phyloP scores from a whole-genome alignment of 1,140 invertebrate genomes.

The Pomacea maculata region DNA sequence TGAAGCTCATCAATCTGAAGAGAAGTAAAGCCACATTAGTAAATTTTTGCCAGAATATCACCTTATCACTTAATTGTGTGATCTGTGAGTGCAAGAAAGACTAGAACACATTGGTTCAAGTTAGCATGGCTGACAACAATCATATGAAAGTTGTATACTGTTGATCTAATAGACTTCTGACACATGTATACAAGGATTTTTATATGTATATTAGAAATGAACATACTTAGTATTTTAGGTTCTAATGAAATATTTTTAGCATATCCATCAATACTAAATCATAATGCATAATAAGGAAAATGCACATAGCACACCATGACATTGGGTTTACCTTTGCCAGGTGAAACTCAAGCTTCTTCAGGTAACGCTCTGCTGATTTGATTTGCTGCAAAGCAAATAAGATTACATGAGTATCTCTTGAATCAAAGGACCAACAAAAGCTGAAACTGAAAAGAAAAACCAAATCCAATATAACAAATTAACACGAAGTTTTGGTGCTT shows the following conservation, averaged over 20 bases:
- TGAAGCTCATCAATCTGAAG: slow-evolving; percentile 68
- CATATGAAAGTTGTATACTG: neutral
- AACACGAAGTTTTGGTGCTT: too few relatives aligned
- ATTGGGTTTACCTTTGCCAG: slow-evolving; percentile 62
- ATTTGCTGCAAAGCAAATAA: slow-evolving; percentile 65
- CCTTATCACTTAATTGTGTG: too few relatives aligned
- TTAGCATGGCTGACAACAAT: neutral
- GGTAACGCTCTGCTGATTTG: slow-evolving; percentile 67
- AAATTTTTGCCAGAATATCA: neutral
- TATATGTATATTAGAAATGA: neutral
- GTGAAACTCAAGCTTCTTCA: slow-evolving; percentile 70
- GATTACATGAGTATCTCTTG: slow-evolving; percentile 14
- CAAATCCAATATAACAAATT: too few relatives aligned
- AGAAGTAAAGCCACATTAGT: slow-evolving; percentile 14
- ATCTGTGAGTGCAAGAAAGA: too few relatives aligned
- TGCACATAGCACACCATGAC: too few relatives aligned
- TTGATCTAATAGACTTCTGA: neutral
- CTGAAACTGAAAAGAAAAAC: neutral
- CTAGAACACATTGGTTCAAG: neutral
- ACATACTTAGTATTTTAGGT: neutral
- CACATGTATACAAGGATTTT: neutral
- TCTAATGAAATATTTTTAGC: too few relatives aligned
- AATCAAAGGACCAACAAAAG: neutral
- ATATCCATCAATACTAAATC: too few relatives aligned
- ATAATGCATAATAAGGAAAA: too few relatives aligned